phyloP scores from a whole-genome alignment of 2,888 invertebrate species.

The Macrophya alboannulata region DNA sequence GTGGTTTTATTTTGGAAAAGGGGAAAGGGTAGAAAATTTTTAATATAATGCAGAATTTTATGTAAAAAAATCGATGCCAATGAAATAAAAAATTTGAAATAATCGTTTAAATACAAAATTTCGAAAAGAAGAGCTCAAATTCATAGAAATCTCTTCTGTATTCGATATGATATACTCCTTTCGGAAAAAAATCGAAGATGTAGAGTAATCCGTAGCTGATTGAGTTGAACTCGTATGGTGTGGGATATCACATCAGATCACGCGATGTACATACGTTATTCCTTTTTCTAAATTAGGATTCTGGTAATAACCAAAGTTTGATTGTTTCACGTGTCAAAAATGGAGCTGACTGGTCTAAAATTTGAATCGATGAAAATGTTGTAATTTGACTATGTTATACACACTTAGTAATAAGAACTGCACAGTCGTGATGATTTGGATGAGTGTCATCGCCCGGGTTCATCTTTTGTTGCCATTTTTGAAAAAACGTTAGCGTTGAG shows the following conservation, averaged over 20 bases:
- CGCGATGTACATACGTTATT: background rate
- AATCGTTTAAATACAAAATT: background rate
- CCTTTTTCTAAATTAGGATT: background rate
- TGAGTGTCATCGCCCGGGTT: slow-evolving; percentile 82
- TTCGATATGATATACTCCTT: too few relatives aligned
- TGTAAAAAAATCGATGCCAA: too few relatives aligned
- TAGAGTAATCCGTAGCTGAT: background rate
- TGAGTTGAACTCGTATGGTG: background rate
- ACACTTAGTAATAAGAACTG: slow-evolving; percentile 82
- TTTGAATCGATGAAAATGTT: background rate
- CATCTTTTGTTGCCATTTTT: slow-evolving; percentile 82
- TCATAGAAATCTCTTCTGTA: background rate
- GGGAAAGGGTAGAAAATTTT: background rate
- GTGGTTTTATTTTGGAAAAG: background rate
- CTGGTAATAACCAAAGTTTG: background rate
- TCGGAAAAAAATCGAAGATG: background rate
- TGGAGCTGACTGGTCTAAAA: background rate
- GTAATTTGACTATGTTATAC: slow-evolving; percentile 1
- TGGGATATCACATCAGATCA: background rate
- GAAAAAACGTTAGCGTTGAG: slow-evolving; percentile 81
- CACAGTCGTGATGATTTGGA: slow-evolving; percentile 84
- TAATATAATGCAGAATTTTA: too few relatives aligned
- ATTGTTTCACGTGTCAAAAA: background rate
- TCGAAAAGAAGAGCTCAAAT: background rate
- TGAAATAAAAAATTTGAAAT: too few relatives aligned